phyloP scores from a whole-genome alignment of 1,140 invertebrate species.

The Drosophila mauritiana region DNA sequence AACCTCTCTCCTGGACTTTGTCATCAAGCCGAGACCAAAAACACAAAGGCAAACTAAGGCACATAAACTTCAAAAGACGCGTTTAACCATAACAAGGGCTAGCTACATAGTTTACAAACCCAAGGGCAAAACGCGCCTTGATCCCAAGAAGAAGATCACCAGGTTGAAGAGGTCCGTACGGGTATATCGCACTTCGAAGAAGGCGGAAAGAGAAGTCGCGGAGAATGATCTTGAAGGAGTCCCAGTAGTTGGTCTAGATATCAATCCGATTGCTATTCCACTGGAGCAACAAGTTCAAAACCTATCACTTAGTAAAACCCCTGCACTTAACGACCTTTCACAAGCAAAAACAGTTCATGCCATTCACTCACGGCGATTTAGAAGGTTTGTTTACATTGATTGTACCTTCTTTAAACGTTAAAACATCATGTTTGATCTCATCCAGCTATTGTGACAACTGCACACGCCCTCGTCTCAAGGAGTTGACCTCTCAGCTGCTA shows the following conservation, averaged over 20 bases:
- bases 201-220: not conserved
- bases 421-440: not conserved
- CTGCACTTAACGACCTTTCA: no score
- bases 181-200: constrained; percentile 40
- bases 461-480: constrained; percentile 50
- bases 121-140: constrained; percentile 62
- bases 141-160: constrained; percentile 43
- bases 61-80: constrained; percentile 12
- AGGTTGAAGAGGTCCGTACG: constrained; percentile 59
- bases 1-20: constrained; percentile 59
- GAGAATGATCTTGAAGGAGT: not conserved
- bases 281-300: constrained; percentile 17
- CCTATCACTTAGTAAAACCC: constrained; percentile 7
- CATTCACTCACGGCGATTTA: constrained; percentile 72
- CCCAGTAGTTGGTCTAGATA: not conserved
- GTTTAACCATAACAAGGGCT: constrained; percentile 23
- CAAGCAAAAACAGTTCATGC: not conserved
- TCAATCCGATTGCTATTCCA: not conserved
- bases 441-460: constrained; percentile 80
- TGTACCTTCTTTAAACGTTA: not conserved
- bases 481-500: constrained; percentile 81
- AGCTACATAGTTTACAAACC: constrained; percentile 26
- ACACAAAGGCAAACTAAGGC: constrained; percentile 28
- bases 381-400: constrained; percentile 42
- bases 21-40: constrained; percentile 30